phyloP scores from a whole-genome alignment of 2,888 invertebrate genomes.

The Crepidodera aurea region DNA sequence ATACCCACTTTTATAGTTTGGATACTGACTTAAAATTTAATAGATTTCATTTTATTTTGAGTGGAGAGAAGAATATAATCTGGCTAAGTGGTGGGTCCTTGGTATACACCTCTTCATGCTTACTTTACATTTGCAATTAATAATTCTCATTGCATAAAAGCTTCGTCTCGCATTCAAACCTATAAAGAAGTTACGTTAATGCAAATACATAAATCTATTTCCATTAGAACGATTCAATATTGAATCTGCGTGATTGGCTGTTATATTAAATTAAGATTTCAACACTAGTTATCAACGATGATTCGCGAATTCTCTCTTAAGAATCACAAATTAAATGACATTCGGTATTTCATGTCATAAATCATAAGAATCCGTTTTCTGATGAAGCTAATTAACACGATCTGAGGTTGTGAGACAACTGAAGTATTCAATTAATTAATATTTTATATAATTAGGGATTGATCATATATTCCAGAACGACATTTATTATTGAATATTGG shows the following conservation, averaged over 20 bases:
- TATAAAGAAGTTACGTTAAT: not conserved
- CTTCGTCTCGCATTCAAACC: not conserved
- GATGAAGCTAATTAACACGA: constrained; percentile 2
- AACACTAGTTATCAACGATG: constrained; percentile 30
- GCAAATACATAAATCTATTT: constrained; percentile 18
- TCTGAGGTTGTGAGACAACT: not conserved
- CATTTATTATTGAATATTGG: too few relatives aligned
- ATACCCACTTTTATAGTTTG: too few relatives aligned
- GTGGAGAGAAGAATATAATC: too few relatives aligned
- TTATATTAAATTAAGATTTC: constrained; percentile 27
- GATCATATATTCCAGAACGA: too few relatives aligned
- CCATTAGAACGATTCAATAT: constrained; percentile 30
- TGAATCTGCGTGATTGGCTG: constrained; percentile 24
- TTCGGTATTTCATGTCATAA: constrained; percentile 3
- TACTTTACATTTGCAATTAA: not conserved
- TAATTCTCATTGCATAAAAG: not conserved
- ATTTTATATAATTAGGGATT: too few relatives aligned
- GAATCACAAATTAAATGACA: constrained; percentile 6
- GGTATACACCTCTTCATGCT: not conserved
- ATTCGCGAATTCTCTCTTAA: constrained; percentile 22
- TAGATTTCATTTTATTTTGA: too few relatives aligned
- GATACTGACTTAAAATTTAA: too few relatives aligned
- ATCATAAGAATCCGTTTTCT: constrained; percentile 7
- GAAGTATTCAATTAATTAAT: not conserved
- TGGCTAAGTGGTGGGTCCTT: not conserved